Conservation (phyloP, 2,888 invertebrate genomes). For the Lacanobia oleracea region DNA sequence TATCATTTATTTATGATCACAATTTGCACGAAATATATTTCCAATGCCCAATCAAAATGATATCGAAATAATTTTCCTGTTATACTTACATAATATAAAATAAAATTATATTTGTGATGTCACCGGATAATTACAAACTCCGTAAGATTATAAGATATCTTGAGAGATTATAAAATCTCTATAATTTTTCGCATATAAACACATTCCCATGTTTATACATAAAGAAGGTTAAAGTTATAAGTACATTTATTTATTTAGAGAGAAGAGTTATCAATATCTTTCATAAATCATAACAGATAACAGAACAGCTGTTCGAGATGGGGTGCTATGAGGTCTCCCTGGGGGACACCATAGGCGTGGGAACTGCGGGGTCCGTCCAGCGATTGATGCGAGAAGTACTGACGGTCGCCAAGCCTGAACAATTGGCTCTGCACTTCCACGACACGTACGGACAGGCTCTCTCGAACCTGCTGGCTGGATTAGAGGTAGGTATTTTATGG, state of each 20-base stretch:
- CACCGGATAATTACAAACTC: no score
- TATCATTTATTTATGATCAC: background rate
- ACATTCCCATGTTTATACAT: no score
- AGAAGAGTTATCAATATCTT: conserved; percentile 20
- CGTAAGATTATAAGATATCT: no score
- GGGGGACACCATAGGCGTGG: conserved; percentile 99
- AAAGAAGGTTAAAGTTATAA: background rate
- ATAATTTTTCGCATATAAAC: no score
- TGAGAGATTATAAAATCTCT: no score
- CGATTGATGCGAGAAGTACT: conserved; percentile 94
- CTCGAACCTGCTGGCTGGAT: conserved; percentile 96
- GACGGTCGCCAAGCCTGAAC: conserved; percentile 91
- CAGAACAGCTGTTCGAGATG: conserved; percentile 93
- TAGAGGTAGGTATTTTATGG: conserved; percentile 91
- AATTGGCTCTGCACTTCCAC: conserved; percentile 98
- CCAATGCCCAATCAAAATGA: background rate
- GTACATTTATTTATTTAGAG: no score
- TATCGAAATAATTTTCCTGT: conserved; percentile 33
- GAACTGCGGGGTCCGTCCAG: conserved; percentile 95
- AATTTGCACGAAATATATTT: background rate
- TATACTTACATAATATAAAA: no score
- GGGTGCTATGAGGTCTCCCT: conserved; percentile 99
- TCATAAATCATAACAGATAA: conserved; percentile 77
- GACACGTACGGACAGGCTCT: conserved; percentile 99
- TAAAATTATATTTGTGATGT: no score